Percentiles rank a stretch among this genome's conserved stretches.
These are phyloP conservation scores for Brachionus koreanus DNA, from an alignment of 1,140 invertebrate species.

Conservation along the genomic window DNA sequence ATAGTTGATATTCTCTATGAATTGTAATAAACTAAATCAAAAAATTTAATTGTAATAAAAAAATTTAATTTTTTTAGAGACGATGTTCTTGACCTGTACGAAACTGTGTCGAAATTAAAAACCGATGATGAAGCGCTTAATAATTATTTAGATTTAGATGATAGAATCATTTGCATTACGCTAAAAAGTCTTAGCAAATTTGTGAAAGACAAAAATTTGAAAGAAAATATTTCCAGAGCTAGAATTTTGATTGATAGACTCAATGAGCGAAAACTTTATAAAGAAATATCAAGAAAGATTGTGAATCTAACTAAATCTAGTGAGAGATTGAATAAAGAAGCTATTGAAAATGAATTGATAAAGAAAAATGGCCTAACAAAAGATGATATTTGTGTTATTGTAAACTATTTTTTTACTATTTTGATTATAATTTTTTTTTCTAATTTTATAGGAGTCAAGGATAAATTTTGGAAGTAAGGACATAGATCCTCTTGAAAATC, in stretches of 20 bases:
- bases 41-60: too few species aligned
- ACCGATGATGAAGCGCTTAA: background rate
- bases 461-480: background rate
- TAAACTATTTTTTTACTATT: background rate
- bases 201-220: background rate
- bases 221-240: background rate
- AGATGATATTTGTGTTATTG: background rate
- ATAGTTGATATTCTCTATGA: background rate
- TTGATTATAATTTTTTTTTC: background rate
- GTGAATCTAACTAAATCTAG: background rate
- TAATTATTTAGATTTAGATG: slow-evolving; percentile 1
- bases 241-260: background rate
- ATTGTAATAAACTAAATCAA: background rate
- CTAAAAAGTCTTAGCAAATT: background rate
- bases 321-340: background rate
- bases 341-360: background rate
- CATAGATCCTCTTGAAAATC: background rate
- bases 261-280: background rate
- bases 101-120: background rate
- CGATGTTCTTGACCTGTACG: background rate
- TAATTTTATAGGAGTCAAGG: background rate
- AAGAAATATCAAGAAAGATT: background rate
- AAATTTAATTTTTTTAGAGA: background rate
- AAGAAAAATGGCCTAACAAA: background rate
- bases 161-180: background rate